Base-by-base conservation (phyloP, 37 sponge, comb jelly and placozoan species). In the Spongia lamella region DNA sequence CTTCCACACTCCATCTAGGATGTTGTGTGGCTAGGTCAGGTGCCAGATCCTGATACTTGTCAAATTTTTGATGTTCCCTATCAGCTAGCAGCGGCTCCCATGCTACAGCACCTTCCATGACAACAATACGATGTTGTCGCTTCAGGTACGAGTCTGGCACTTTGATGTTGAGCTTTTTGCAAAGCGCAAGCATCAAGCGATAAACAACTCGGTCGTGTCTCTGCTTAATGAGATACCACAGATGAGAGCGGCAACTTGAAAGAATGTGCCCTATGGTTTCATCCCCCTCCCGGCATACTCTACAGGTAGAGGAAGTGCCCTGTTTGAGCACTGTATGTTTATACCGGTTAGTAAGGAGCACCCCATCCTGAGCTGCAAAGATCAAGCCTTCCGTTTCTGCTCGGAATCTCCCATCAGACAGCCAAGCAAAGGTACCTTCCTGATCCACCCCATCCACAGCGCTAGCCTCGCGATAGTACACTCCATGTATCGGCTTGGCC, bases 291-390 rank as follows among this genome's bases (percentile, higher is more conserved):
- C 29, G 7, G 52, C 70, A 68, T 20, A 31, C 21, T 19, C 70
- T 3, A 16, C 70, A 68, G 21, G 5, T 3, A 14, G 4, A 20
- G 51, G 3, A 3, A 21, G 49, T 21, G 13, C 22, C 50, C 5
- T 40, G 6, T 5, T 40, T 40, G 51, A 68, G 47, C 24, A 37
- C 6, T 5, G 6, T 38, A 3, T 7, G 24, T 68, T 47, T 6
- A n/a, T 21, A 47, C 22, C 25, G 21, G 24, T 47, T 36, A 2
- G 79, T 79, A 50, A 54, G 31, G 29, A 68, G 52, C 0, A 67
- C 49, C 3, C 64, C 70, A 58, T 79, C 70, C 32, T 79, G 79
- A 4, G 51, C 70, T 27, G 79, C 79, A 1, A 68, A 7, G 11
- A 68, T 56, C 43, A 79, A 33, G 1, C 57, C 50, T 47, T 64